Base-by-base conservation (phyloP, 2,888 invertebrate species). In the Malthinus seriepunctatus region DNA sequence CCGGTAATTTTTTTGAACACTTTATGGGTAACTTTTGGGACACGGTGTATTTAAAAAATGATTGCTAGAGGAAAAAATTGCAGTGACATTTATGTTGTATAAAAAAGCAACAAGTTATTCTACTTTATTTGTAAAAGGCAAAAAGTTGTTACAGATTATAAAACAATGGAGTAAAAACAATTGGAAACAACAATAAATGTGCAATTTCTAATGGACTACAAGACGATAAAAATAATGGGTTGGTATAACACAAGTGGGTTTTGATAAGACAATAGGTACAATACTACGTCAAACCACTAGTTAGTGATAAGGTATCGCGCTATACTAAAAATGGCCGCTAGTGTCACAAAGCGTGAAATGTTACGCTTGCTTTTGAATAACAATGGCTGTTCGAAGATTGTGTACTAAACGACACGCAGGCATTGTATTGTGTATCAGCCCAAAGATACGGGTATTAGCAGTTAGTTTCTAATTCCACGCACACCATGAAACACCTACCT, bases 301-400 rank as follows among this genome's bases (percentile, higher is more conserved):
- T 59, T 51, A 58, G 60, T 51, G 66, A 67, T 67, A 67, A 64
- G 63, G 67, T 67, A 67, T 66, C 67, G 65, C 58, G 63, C 62
- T 67, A 69, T 65, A 65, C 67, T 66, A 71, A 73, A 74, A 73
- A 76, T 75, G 75, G 76, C 75, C 72, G 74, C 70, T 69, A 65
- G 72, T 75, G 74, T 75, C 74, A 73, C 73, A 73, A 70, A 74
- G 73, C 76, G 75, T 76, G 75, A 76, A 76, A 76, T 75, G 74
- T 74, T 72, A 73, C 76, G 73, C 73, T 73, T 67, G 71, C 71
- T 66, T 73, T 73, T 72, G 72, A 73, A 75, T 74, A 76, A 76
- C 75, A 76, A 76, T 76, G 75, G 75, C 73, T 67, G 74, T 69
- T 69, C 65, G 69, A 67, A 70, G 63, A 67, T 58, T 65, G 60